Evolutionary conservation across 2,888 invertebrate genomes (phyloP), one percentile per base, ranked within the genome.

Genomic region (Heliconius charithonia): DNA sequence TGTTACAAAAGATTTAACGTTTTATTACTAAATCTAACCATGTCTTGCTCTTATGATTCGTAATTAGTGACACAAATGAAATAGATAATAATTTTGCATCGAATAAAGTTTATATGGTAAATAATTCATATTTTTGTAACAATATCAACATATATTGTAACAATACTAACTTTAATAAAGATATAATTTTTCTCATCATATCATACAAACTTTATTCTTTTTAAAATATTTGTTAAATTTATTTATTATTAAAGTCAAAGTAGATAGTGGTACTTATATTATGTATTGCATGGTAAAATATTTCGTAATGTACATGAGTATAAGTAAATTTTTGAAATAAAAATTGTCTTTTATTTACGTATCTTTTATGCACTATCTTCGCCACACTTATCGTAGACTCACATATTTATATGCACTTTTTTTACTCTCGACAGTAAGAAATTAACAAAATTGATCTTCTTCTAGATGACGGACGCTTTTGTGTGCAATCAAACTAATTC

Each of bases 391-490:
- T 25, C 6, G 41, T 69, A 25, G 16, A 19, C 1, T 56, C 12
- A 62, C 16, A 27, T 29, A 59, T 59, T 59, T n/a, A 9, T 22
- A 29, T 13, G 19, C 16, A 45, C n/a, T 29, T 27, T 25, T 22
- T 63, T 27, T 63, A 63, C 27, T 9, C 16, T 41, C 9, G 9
- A 29, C 32, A 19, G 22, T 16, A 4, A 59, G 9, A 27, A 37
- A 41, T 25, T 77, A 73, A 72, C 63, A 7, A 19, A 16, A 32
- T 32, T 59, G 66, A 69, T 71, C 72, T 71, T 66, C 79, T 88
- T 84, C 77, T 92, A 93, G 93, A 89, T 93, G 82, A 93, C 93
- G 74, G 86, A 90, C 67, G 93, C 93, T 59, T 83, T 85, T 70
- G 82, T 86, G 51, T 56, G 82, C 76, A 83, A 85, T 81, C 85